A percentile compares a stretch with the other conserved stretches of the same genome.
phyloP scores from a whole-genome alignment of 30 jellyfish, hydroid and myxozoan species.

The Mastigias papua region DNA sequence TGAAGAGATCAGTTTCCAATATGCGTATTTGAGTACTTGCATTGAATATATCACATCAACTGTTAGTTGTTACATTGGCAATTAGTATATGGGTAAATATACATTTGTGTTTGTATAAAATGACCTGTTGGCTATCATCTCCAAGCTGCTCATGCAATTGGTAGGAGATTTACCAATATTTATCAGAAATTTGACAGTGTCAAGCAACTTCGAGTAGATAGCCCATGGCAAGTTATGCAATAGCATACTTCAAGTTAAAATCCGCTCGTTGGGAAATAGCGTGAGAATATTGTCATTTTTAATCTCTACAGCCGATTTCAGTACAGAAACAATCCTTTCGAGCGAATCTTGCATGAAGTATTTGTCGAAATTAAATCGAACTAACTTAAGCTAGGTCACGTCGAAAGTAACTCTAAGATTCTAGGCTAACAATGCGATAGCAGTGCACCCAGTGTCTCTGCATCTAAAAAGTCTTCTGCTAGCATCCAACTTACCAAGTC shows the following conservation, averaged over 20 bases:
- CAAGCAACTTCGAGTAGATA: neutral
- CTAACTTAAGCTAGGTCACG: conserved; percentile 22
- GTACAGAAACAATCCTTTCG: neutral
- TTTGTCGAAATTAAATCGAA: conserved; percentile 24
- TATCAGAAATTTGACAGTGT: neutral
- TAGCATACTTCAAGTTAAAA: neutral
- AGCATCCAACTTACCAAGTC: conserved; percentile 84
- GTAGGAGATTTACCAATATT: neutral
- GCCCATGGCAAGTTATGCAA: neutral
- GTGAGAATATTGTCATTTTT: neutral
- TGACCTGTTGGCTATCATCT: neutral
- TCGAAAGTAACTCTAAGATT: neutral
- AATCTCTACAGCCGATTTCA: neutral
- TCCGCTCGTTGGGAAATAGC: neutral
- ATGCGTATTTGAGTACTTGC: neutral
- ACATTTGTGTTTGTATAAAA: conserved; percentile 34
- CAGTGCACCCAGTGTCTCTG: conserved; percentile 49
- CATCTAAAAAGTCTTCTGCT: conserved; percentile 75
- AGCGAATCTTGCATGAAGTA: neutral
- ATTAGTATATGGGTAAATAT: neutral
- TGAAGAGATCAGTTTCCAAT: neutral
- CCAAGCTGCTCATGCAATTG: neutral
- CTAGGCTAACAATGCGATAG: conserved; percentile 46
- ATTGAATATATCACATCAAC: neutral
- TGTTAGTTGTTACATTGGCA: neutral